Base-by-base conservation (phyloP, 2,113 vertebrate genomes). In the Scomber japonicus region DNA sequence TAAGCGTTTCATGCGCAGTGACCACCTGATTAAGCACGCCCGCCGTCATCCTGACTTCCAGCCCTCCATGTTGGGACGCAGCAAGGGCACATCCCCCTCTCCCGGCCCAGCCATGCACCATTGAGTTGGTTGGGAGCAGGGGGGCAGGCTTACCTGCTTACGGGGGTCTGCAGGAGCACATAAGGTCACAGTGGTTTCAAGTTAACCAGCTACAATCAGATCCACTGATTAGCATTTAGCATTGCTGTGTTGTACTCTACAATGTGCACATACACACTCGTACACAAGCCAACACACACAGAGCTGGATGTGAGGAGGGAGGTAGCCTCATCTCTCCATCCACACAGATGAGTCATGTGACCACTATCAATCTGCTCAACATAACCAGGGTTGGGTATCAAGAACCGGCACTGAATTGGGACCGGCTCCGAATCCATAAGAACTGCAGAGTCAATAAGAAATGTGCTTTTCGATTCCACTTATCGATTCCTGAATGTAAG, bases 1-100 rank as follows among this genome's bases (percentile, higher is more conserved):
- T 27, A 96, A 96, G 86, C 94, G 95, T 49, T 96, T 96, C 85
- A 95, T 96, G 95, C 95, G 95, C 83, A 95, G 95, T 49, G 95
- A 96, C 90, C 95, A 96, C 87, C 92, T 96, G 91, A 95, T 95
- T 88, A 96, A 96, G 84, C 95, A 96, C 5, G 95, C 95, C 56
- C 94, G 95, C 46, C 95, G 95, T 3, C 95, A 96, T 59, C 94
- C 95, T 4, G 91, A 94, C 83, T 96, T 95, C 93, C 84, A 91
- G 65, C 94, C 94, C 54, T 93, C 92, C 71, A 95, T 96, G 95
- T 84, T 95, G 83, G 84, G 85, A 13, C 95, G 94, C 71, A 93
- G 88, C 84, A 93, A 92, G 84, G 89, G 76, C 61, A 0, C 51
- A 0, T 19, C 61, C 50, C 54, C 74, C 8, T 74, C 84, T 49